Evolutionary conservation across 2,888 invertebrate species (phyloP), one percentile per base, ranked within the genome.

Genomic region (Barypeithes pellucidus): DNA sequence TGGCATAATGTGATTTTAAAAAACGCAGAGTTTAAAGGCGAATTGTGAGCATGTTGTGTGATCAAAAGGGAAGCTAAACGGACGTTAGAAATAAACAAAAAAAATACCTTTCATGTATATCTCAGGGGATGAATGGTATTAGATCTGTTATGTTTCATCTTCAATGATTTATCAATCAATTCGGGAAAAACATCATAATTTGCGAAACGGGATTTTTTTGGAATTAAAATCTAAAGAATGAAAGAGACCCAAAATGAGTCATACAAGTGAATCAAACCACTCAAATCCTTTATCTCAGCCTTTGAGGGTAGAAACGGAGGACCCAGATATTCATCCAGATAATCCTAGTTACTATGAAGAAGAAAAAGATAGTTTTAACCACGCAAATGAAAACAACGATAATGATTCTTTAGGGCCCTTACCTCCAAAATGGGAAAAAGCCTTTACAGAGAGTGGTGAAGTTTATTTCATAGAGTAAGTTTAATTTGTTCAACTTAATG

Each of bases 381-480:
- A 82, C 52, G 81, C 80, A 60, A 81, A 82, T 57, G 82, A 82
- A 72, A 82, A 79, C 74, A 81, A 86, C 73, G 90, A 90, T 80
- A 89, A 89, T 82, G 94, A 93, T 83, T 94, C 94, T 77, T 87
- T 98, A 67, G 98, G 98, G 16, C 95, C 98, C 0, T 87, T 99
- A 78, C 98, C 98, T 69, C 90, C 93, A 3, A 97, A 98, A 88
- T 99, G 99, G 99, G 98, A 99, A 86, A 96, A 97, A 85, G 97
- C 98, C 3, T 97, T 94, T 84, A 98, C 98, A 11, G 97, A 98
- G 78, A 95, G 95, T 75, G 98, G 98, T 80, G 98, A 98, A 88
- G 93, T 95, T 73, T 99, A 99, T 88, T 99, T 97, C 84, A 99
- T 99, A 80, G 98, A 99, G 97, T 95, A 87, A 90, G 93, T 91